Evolutionary conservation across 2,113 vertebrate genomes (phyloP).

Genomic region (Laticauda laticaudata): DNA sequence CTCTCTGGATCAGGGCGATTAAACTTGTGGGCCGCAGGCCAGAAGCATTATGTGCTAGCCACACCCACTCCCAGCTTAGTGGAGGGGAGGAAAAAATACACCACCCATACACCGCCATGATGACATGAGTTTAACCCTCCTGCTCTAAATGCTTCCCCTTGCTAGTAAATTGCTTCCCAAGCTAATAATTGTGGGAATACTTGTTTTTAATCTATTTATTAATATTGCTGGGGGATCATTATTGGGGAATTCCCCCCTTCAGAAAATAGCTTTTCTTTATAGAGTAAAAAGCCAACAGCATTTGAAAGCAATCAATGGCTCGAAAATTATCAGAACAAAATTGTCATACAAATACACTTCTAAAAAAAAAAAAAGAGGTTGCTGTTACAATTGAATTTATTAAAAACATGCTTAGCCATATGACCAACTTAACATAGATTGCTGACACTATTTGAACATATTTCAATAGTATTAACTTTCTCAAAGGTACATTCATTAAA

Average conservation of each 20-base stretch:
- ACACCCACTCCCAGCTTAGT: too few species aligned
- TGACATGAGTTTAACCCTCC: too few species aligned
- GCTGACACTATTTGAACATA: background rate
- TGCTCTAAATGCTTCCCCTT: too few species aligned
- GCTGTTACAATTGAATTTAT: background rate
- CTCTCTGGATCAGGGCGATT: background rate
- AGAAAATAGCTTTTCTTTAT: background rate
- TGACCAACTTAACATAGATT: background rate
- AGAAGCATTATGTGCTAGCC: too few species aligned
- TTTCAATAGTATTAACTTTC: background rate
- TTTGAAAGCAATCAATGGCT: background rate
- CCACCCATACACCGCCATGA: too few species aligned
- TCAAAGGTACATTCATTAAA: background rate
- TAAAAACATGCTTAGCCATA: background rate
- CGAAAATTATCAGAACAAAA: background rate
- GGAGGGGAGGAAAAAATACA: too few species aligned
- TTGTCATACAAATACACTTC: background rate
- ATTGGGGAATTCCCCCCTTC: fast-evolving
- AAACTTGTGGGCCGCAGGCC: too few species aligned
- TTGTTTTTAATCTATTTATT: background rate
- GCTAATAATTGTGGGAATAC: background rate
- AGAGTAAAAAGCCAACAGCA: background rate
- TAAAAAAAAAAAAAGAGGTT: background rate
- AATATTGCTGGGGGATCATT: background rate
- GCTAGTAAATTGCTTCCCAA: too few species aligned